These are phyloP conservation scores for Lepilemur ruficaudatus DNA, from an alignment of 2,797 vertebrate species.

Conservation along the genomic window DNA sequence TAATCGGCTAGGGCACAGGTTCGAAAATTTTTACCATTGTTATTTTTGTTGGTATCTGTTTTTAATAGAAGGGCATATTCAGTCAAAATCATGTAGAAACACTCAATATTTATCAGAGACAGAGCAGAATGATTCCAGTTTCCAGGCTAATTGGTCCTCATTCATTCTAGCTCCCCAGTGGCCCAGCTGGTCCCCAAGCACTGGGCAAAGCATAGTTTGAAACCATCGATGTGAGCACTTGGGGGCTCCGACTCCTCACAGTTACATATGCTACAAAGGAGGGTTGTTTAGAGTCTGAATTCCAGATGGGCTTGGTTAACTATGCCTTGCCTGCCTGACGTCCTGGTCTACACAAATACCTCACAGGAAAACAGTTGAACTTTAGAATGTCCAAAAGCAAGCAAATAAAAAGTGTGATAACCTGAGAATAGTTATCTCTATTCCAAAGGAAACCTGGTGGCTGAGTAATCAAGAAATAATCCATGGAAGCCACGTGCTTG, in stretches of 20 bases:
- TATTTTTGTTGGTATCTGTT: not conserved
- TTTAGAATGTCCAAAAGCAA: not conserved
- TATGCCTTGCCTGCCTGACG: not conserved
- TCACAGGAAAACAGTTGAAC: not conserved
- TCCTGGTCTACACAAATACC: not conserved
- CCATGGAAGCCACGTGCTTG: not conserved
- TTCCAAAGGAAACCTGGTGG: not conserved
- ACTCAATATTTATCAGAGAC: not conserved
- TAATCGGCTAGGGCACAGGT: not conserved
- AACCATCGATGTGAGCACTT: not conserved
- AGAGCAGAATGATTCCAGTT: not conserved
- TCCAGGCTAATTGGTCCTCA: not conserved
- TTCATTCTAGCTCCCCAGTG: not conserved
- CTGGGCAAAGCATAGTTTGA: not conserved
- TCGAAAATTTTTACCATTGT: not conserved
- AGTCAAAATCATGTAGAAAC: not conserved
- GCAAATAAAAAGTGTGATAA: not conserved
- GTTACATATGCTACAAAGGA: not conserved
- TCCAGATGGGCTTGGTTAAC: not conserved
- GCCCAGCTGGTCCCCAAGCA: not conserved
- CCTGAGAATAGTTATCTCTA: no score
- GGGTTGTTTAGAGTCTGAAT: not conserved
- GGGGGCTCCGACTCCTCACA: not conserved
- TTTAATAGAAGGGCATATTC: not conserved
- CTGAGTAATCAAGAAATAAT: not conserved